Percentiles rank a stretch among this genome's conserved stretches.
Conservation (phyloP, 2,113 vertebrate species). For the Leucopternis melanops region DNA sequence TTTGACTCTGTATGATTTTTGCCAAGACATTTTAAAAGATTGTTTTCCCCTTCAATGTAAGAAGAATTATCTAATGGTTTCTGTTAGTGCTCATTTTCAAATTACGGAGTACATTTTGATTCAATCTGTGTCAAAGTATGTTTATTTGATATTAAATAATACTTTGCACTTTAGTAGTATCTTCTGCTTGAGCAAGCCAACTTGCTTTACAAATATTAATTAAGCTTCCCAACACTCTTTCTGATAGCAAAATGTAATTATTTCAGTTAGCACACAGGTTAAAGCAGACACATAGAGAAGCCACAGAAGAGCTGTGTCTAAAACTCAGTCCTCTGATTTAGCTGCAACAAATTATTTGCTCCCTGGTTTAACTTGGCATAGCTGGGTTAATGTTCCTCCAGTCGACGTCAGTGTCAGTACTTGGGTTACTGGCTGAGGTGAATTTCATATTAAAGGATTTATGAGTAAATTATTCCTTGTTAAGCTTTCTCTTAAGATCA, state of each 20-base stretch:
- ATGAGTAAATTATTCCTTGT: neutral
- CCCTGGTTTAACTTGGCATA: neutral
- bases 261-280: neutral
- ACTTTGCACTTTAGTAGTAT: neutral
- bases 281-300: neutral
- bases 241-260: neutral
- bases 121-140: neutral
- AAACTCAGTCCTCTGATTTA: neutral
- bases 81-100: neutral
- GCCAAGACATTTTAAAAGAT: neutral
- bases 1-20: neutral
- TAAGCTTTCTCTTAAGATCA: neutral
- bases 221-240: neutral
- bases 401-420: neutral
- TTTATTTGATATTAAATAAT: neutral
- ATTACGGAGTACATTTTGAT: neutral
- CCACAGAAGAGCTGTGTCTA: neutral
- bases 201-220: neutral
- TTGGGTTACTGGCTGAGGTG: neutral
- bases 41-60: neutral
- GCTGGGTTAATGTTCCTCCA: neutral
- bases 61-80: neutral
- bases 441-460: neutral
- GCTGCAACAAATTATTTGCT: neutral
- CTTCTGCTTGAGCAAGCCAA: neutral